A percentile compares a stretch with the other conserved stretches of the same genome.
Evolutionary conservation across 2,113 vertebrate genomes (phyloP).

Genomic region (Vombatus ursinus): DNA sequence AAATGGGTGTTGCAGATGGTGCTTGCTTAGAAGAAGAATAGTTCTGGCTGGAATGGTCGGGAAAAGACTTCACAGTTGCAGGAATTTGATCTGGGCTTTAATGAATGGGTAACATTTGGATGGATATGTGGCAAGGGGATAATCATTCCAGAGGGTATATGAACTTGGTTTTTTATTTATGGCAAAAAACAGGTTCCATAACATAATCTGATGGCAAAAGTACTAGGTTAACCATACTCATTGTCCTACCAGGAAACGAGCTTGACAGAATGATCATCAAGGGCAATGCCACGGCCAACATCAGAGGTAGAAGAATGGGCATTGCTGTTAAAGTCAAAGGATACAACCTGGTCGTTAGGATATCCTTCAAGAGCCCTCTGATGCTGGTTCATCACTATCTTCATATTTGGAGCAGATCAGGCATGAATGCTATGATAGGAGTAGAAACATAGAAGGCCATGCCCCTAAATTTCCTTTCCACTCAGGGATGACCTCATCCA

Average conservation of each 20-base stretch:
- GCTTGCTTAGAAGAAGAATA: neutral
- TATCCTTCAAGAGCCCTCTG: neutral
- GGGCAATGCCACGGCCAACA: neutral
- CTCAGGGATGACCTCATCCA: neutral
- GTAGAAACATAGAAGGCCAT: neutral
- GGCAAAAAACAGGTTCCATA: too few relatives aligned
- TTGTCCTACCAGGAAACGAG: neutral
- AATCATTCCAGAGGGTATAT: neutral
- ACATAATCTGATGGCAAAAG: too few relatives aligned
- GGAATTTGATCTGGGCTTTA: neutral
- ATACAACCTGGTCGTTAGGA: neutral
- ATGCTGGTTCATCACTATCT: neutral
- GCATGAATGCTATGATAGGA: neutral
- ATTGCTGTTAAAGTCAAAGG: neutral
- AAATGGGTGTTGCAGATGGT: neutral
- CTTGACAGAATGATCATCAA: neutral
- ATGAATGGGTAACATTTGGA: neutral
- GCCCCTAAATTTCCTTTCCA: neutral
- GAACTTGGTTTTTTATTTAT: neutral
- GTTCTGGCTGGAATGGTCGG: neutral
- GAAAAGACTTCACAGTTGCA: neutral
- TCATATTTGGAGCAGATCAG: neutral
- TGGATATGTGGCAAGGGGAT: neutral
- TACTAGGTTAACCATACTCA: neutral
- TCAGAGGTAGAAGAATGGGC: neutral